Base-by-base conservation (phyloP, 2,888 invertebrate genomes). In the Crossocerus cetratus region DNA sequence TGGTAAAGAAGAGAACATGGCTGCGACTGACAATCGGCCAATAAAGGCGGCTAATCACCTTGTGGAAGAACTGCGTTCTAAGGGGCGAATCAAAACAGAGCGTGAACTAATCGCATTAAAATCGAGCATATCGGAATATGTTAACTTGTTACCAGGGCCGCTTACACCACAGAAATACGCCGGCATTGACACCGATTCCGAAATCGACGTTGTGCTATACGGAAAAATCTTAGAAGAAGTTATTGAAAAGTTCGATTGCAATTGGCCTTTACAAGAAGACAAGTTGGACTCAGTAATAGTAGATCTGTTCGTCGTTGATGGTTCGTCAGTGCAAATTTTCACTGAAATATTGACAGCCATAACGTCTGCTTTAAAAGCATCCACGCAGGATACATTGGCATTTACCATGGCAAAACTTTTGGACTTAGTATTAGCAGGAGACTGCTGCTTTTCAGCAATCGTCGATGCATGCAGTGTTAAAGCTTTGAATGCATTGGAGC, bases 101-200 rank as follows among this genome's bases (percentile, higher is more conserved):
- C 83, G 66, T 11, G 90, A 90, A 58, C 82, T 91, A 21, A 76
- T 81, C 2, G 83, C 71, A 0, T 69, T 92, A 2, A 81, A 81
- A 74, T 76, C 61, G 0, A 65, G 74, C 21, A 76, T 89, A 18
- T 56, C 71, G 16, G 72, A 83, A 60, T 89, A 88, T 65, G 58
- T 72, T 5, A 72, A 72, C 45, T 81, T 82, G 43, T 88, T 93
- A 0, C 93, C 93, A 0, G 93, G 93, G 8, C 92, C 93, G 0
- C 84, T 93, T 42, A 96, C 95, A 0, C 92, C 93, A 18, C 94
- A 95, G 86, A 94, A 93, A 86, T 88, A 95, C n/a, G 85, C 90
- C 13, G 90, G 91, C 45, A 76, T 92, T 1, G 95, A 96, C 87
- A 74, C 77, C 63, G 91, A 91, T 88, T 66, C 82, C 21, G 77